Evolutionary conservation across 2,113 vertebrate genomes (phyloP), one percentile per base, ranked within the genome.

Genomic region (Bujurquina vittata): DNA sequence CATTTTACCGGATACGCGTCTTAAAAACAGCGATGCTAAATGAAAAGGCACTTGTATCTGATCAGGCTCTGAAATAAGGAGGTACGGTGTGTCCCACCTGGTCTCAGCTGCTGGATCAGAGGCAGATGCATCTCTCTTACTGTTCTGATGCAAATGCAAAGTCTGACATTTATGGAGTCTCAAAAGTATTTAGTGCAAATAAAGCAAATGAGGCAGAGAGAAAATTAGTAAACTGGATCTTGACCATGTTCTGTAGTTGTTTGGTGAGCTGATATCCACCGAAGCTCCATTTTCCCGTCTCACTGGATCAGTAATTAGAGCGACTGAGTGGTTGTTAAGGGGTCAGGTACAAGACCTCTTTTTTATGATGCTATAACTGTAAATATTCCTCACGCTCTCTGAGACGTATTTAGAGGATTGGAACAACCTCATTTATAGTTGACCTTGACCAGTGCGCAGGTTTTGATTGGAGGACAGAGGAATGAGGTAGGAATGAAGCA

Each of bases 371-470:
- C 43, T 52, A 52, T 72, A 72, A 54, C 26, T 72, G 67, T 72
- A 54, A 54, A 72, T 72, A 49, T 72, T 33, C 10, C 26, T 72
- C 67, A 33, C 54, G 26, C 20, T 72, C 46, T 54, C 67, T 54
- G 46, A 72, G 67, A 72, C 67, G 2, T 72, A 33, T 54, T 72
- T n/a, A 72, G 67, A 54, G 46, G 67, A 54, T 72, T 72, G 65
- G 10, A 49, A 22, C 23, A 61, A 11, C 31, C 33, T 43, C 61
- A 15, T 26, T 67, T 49, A 79, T 26, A 35, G 33, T 33, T 29
- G 33, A 54, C 61, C 77, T 79, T 26, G 52, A 54, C 14, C 14
- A 33, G 46, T 54, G 23, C 40, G 22, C 22, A 65, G 49, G 22
- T 2, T 79, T 79, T 65, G 61, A 49, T 54, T 65, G 61, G 77